Percentiles rank a stretch among this genome's conserved stretches.
Conservation (phyloP, 92 coral and sea anemone genomes). For the Muricea muricata region DNA sequence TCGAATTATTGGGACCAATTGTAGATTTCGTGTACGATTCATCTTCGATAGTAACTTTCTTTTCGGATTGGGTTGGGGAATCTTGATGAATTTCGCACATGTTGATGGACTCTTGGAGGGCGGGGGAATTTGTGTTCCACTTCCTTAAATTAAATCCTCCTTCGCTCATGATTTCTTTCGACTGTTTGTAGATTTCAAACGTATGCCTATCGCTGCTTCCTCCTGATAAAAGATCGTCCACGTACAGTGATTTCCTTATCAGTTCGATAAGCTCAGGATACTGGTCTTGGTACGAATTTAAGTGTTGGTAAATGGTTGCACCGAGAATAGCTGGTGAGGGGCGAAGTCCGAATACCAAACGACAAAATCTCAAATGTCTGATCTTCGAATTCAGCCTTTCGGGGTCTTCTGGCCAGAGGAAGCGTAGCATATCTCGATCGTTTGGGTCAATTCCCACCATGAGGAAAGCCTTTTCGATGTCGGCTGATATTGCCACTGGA, state of each 20-base stretch:
- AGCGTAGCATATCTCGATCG: slow-evolving; percentile 30
- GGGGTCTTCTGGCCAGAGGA: slow-evolving; percentile 43
- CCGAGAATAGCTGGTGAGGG: slow-evolving; percentile 48
- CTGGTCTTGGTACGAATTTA: slow-evolving; percentile 16
- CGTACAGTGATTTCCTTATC: slow-evolving; percentile 12
- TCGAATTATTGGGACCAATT: not conserved
- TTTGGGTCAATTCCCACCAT: slow-evolving; percentile 44
- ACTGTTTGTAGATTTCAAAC: not conserved
- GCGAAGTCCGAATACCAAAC: slow-evolving; percentile 45
- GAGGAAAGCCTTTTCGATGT: slow-evolving; percentile 35
- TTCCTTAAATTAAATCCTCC: slow-evolving; percentile 10
- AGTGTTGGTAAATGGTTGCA: slow-evolving; percentile 36
- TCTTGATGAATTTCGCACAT: not conserved
- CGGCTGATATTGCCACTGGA: slow-evolving; percentile 26
- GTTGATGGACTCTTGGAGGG: not conserved
- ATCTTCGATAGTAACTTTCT: slow-evolving; percentile 3
- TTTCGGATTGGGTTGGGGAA: not conserved
- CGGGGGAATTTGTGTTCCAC: not conserved
- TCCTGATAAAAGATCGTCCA: not conserved
- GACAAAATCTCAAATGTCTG: not conserved
- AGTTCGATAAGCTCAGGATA: not conserved
- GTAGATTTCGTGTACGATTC: not conserved
- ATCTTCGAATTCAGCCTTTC: not conserved
- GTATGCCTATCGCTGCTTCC: not conserved
- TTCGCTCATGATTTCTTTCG: not conserved